Base-by-base conservation (phyloP, 2,797 vertebrate genomes). In the Galaxias olidus region DNA sequence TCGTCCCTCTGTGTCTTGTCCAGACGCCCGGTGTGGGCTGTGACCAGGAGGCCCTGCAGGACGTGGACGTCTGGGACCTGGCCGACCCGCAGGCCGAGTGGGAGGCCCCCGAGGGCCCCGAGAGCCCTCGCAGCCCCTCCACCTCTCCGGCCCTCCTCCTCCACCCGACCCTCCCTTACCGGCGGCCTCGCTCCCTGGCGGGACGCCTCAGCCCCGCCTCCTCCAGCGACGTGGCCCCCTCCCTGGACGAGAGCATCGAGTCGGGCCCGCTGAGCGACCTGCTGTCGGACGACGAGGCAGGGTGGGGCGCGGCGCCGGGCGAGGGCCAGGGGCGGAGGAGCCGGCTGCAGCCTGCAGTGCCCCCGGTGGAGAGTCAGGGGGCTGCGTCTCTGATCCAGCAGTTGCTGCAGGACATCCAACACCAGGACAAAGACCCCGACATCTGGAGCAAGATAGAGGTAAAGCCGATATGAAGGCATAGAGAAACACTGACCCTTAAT, bases 381-480 rank as follows among this genome's bases (percentile, higher is more conserved):
- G 55, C 45, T 56, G 45, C 76, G 49, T 61, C 92, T 20, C 82
- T 98, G 76, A 92, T 97, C 77, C 91, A 92, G 67, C 93, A 93
- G 65, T 87, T 99, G 45, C 92, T 97, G 86, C 91, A 94, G 77
- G 94, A 98, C 86, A 93, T 97, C 69, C 94, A 93, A 66, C 93
- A 91, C 71, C 95, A 94, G 65, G 91, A 97, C 59, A 94, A 94
- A 75, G 94, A 97, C 81, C 90, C 93, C 19, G 84, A 90, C 12
- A 79, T 98, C 75, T 98, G 97, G 96, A 91, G 84, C 80, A 97
- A 95, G 89, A 94, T 98, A 43, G 97, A 98, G 96, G 97, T 98
- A 89, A 91, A 57, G 13, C 58, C n/a, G 7, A n/a, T n/a, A n/a
- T n/a, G n/a, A n/a, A n/a, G n/a, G n/a, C n/a, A 9, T 19, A 9